Percentiles rank a stretch among this genome's conserved stretches.
Conservation (phyloP, 1,140 invertebrate genomes). For the Liolophura sinensis region DNA sequence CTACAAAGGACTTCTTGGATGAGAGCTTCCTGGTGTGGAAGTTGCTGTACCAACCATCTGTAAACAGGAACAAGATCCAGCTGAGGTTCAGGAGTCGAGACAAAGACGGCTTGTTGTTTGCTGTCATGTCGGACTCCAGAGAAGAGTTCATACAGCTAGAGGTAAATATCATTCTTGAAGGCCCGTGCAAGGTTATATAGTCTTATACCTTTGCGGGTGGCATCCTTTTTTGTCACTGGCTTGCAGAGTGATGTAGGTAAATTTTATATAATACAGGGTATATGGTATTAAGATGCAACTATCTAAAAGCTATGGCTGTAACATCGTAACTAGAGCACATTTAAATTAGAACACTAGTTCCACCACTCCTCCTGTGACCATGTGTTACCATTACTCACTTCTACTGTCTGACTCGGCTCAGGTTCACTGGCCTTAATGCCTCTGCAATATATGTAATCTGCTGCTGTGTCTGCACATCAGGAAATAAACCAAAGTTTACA, state of each 20-base stretch:
- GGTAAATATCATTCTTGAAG: slow-evolving; percentile 59
- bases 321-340: not conserved
- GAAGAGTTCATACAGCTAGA: slow-evolving; percentile 90
- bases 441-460: too few species aligned
- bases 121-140: slow-evolving; percentile 34
- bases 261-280: not conserved
- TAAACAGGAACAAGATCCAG: slow-evolving; percentile 26
- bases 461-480: too few species aligned
- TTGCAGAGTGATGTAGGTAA: too few species aligned
- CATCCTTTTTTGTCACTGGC: too few species aligned
- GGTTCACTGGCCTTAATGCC: too few species aligned
- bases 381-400: too few species aligned
- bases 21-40: slow-evolving; percentile 96
- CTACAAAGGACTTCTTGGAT: slow-evolving; percentile 75
- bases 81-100: slow-evolving; percentile 91
- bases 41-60: slow-evolving; percentile 51
- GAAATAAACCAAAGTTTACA: too few species aligned
- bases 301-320: not conserved
- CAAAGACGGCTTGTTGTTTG: slow-evolving; percentile 69
- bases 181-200: not conserved
- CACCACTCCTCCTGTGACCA: too few species aligned
- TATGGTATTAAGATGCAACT: not conserved
- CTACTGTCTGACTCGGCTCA: too few species aligned
- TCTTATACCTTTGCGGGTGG: too few species aligned
- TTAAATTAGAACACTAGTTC: not conserved